phyloP scores from a whole-genome alignment of 2,888 invertebrate genomes.

The Hirtodrosophila confusa region DNA sequence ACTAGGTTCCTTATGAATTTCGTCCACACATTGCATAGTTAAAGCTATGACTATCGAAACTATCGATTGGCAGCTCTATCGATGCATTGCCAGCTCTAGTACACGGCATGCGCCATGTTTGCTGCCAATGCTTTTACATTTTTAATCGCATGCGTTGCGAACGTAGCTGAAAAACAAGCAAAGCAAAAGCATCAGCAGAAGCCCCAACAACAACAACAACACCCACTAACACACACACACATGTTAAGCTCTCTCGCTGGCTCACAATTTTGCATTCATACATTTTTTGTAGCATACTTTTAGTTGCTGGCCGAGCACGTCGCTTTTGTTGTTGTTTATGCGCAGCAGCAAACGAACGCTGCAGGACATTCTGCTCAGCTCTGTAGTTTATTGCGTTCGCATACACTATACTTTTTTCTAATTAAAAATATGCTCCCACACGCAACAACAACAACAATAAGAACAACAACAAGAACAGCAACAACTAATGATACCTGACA shows the following conservation, averaged over 20 bases:
- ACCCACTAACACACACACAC: slow-evolving; percentile 8
- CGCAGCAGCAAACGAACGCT: slow-evolving; percentile 30
- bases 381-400: slow-evolving; percentile 29
- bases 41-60: too few relatives aligned
- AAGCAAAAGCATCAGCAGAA: not conserved
- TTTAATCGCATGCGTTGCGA: slow-evolving; percentile 57
- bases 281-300: slow-evolving; percentile 68
- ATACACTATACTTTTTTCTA: slow-evolving; percentile 37
- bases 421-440: slow-evolving; percentile 51
- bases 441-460: slow-evolving; percentile 15
- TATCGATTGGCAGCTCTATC: too few relatives aligned
- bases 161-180: slow-evolving; percentile 18
- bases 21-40: too few relatives aligned
- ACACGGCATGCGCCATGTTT: slow-evolving; percentile 25
- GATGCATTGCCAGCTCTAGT: too few relatives aligned
- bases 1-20: too few relatives aligned
- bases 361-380: slow-evolving; percentile 30
- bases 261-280: slow-evolving; percentile 44
- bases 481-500: slow-evolving; percentile 9
- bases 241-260: slow-evolving; percentile 12
- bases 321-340: slow-evolving; percentile 39
- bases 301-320: slow-evolving; percentile 49
- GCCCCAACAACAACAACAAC: slow-evolving; percentile 17
- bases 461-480: slow-evolving; percentile 10
- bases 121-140: slow-evolving; percentile 60